Evolutionary conservation across 1,140 invertebrate species (phyloP).

Genomic region (Oncopodura yosiiana): DNA sequence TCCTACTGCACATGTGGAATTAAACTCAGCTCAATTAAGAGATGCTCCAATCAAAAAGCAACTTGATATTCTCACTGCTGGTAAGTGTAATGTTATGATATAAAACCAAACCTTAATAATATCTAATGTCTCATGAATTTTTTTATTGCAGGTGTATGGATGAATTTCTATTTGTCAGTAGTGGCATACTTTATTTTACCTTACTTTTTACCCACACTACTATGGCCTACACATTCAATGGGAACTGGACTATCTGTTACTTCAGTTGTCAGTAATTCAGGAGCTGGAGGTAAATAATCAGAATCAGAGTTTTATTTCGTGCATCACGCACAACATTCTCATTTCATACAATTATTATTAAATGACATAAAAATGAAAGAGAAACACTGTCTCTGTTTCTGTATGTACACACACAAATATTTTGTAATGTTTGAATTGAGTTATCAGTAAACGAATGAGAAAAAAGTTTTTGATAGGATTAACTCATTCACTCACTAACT

Average conservation of each 20-base stretch:
- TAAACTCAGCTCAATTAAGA: constrained; percentile 30
- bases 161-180: constrained; percentile 32
- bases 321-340: too few species aligned
- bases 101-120: background rate
- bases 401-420: too few species aligned
- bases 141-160: constrained; percentile 31
- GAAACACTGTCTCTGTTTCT: too few species aligned
- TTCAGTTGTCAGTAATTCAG: constrained; percentile 25
- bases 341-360: too few species aligned
- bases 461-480: too few species aligned
- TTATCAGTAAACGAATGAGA: too few species aligned
- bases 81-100: background rate
- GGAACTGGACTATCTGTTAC: constrained; percentile 32
- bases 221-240: constrained; percentile 30
- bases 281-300: constrained; percentile 32
- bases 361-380: background rate
- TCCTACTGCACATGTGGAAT: constrained; percentile 34
- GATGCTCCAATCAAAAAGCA: constrained; percentile 31
- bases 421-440: too few species aligned
- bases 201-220: constrained; percentile 25
- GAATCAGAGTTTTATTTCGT: too few species aligned
- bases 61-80: constrained; percentile 28
- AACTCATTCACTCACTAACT: too few species aligned
- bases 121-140: background rate
- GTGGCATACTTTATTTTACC: constrained; percentile 33